phyloP scores from a whole-genome alignment of 2,797 vertebrate genomes.

The Trachurus trachurus region DNA sequence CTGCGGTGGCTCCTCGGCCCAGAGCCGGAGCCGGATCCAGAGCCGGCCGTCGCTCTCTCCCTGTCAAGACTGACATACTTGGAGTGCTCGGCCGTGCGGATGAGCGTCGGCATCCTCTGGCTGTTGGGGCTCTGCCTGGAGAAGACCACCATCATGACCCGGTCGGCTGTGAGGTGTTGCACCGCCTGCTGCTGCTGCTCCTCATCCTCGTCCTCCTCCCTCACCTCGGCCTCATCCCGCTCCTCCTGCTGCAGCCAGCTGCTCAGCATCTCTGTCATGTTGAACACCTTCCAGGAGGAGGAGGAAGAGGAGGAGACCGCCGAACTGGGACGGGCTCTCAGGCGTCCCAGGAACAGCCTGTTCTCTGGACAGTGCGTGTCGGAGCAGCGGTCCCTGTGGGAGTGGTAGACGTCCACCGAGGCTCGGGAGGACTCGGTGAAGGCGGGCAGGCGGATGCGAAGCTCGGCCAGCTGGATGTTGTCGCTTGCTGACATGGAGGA shows the following conservation, averaged over 20 bases:
- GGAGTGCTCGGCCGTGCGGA: conserved; percentile 88
- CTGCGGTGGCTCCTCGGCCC: conserved; percentile 33
- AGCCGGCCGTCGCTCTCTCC: neutral
- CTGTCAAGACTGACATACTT: conserved; percentile 86
- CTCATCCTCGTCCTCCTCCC: neutral
- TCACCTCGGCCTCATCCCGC: neutral
- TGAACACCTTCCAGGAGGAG: conserved; percentile 90
- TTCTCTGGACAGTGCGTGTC: conserved; percentile 61
- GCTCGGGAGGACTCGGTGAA: conserved; percentile 59
- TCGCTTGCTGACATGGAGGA: conserved; percentile 87
- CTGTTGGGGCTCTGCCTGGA: conserved; percentile 72
- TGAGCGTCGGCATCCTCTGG: conserved; percentile 81
- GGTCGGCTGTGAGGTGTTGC: conserved; percentile 65
- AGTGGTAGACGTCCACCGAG: conserved; percentile 88
- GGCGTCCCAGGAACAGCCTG: conserved; percentile 84
- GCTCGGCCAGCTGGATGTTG: conserved; percentile 86
- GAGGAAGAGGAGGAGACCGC: conserved; percentile 73
- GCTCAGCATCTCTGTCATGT: conserved; percentile 85
- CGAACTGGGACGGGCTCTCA: conserved; percentile 65
- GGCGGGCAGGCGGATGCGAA: conserved; percentile 83
- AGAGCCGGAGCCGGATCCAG: neutral
- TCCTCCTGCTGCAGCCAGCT: conserved; percentile 81
- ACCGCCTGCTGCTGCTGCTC: conserved; percentile 36
- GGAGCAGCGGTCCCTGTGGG: conserved; percentile 62
- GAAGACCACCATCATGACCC: conserved; percentile 90